Evolutionary conservation across 2,888 invertebrate genomes (phyloP), one percentile per base, ranked within the genome.

Genomic region (Junonia oenone): DNA sequence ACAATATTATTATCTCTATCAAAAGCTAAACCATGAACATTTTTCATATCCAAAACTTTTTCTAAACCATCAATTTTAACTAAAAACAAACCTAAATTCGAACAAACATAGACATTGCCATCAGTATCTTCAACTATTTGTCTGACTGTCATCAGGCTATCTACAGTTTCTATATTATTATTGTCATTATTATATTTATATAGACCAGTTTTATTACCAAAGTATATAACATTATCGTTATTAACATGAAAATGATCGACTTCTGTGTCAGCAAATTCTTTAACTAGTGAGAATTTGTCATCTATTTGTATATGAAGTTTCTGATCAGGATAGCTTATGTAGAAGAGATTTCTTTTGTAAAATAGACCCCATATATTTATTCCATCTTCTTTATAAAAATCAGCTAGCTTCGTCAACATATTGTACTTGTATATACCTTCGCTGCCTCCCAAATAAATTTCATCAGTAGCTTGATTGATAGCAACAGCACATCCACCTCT

Each of bases 361-460:
- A 78, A 82, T 1, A 85, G 31, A 0, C 76, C 71, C 83, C 83
- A 83, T 3, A 85, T 71, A 26, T 85, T 83, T 11, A 67, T 76
- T 0, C 76, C 75, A 50, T 73, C 73, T 59, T 82, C 78, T 60
- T 70, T 78, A 49, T 80, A 83, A 19, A 67, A 70, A 54, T 83
- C 80, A 0, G 81, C 79, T 58, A 80, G 47, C 64, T 72, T 76
- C 0, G 81, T 83, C 0, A 69, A 47, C 72, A 78, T 69, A 19
- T 83, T 82, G 8, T 74, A 83, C 69, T 76, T 83, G 53, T 77
- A 84, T 8, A 85, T 85, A 0, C 84, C 85, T 13, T 83, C 78
- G 15, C 71, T 78, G 0, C 85, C 83, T n/a, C 85, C 85, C 4
- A 85, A 61, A 29, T 72, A 85, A 27, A 85, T 71, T 0, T 75